Percentiles rank a stretch among this genome's conserved stretches.
Evolutionary conservation across 1,140 invertebrate species (phyloP).

Genomic region (Papilio polytes): DNA sequence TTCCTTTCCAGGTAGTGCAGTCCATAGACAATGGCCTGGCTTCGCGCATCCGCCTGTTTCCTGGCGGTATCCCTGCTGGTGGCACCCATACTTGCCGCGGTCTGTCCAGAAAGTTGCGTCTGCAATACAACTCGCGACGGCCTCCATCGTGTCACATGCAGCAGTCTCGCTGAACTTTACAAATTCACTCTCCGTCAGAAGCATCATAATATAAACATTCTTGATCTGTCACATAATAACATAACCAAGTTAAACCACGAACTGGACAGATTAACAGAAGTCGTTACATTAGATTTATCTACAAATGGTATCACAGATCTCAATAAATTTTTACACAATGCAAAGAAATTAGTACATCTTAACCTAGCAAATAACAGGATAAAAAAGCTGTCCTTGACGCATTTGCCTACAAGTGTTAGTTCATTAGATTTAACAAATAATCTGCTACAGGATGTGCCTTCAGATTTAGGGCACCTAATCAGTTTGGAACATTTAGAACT

Average conservation of each 20-base stretch:
- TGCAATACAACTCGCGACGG: slow-evolving; percentile 76
- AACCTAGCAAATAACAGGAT: slow-evolving; percentile 85
- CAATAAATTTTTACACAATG: slow-evolving; percentile 83
- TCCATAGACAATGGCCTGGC: slow-evolving; percentile 65
- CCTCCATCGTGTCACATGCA: slow-evolving; percentile 75
- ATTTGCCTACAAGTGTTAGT: slow-evolving; percentile 85
- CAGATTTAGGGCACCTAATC: slow-evolving; percentile 81
- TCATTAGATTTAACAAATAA: slow-evolving; percentile 86
- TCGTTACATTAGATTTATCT: slow-evolving; percentile 85
- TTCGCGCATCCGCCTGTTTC: slow-evolving; percentile 58
- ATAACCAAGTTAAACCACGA: slow-evolving; percentile 83
- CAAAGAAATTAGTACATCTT: slow-evolving; percentile 85
- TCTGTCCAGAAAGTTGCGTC: slow-evolving; percentile 74
- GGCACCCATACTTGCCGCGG: slow-evolving; percentile 59
- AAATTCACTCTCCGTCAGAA: slow-evolving; percentile 80
- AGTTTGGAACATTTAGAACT: slow-evolving; percentile 84
- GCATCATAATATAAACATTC: slow-evolving; percentile 82
- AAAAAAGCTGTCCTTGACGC: slow-evolving; percentile 77
- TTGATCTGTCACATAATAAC: slow-evolving; percentile 85
- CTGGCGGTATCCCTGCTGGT: slow-evolving; percentile 64
- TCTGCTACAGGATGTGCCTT: slow-evolving; percentile 84
- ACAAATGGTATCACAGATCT: slow-evolving; percentile 84
- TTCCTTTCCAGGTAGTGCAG: slow-evolving; percentile 70
- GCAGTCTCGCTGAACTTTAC: slow-evolving; percentile 71
- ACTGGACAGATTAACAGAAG: slow-evolving; percentile 83